Percentiles rank a stretch among this genome's conserved stretches.
Evolutionary conservation across 1,140 invertebrate genomes (phyloP).

Genomic region (Drosophila burlai): DNA sequence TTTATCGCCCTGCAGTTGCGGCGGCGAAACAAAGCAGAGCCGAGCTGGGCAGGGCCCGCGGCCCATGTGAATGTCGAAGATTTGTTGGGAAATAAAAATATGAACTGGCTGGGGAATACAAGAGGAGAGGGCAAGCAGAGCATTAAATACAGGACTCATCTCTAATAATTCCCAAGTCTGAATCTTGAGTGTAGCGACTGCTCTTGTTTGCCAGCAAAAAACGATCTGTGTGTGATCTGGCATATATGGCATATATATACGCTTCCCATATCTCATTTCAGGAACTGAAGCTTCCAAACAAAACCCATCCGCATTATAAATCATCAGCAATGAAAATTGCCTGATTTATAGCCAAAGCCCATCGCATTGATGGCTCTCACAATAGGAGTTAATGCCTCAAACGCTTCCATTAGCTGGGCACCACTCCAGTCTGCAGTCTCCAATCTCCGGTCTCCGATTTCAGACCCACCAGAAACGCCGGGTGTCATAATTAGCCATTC

Average conservation of each 20-base stretch:
- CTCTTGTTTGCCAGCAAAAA: too few species aligned
- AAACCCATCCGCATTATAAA: background rate
- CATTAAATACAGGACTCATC: background rate
- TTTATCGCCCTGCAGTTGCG: slow-evolving; percentile 55
- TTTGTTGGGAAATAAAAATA: slow-evolving; percentile 39
- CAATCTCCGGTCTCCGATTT: slow-evolving; percentile 12
- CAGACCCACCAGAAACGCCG: background rate
- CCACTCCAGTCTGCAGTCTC: background rate
- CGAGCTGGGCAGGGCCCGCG: background rate
- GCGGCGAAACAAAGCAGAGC: slow-evolving; percentile 11
- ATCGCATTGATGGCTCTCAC: slow-evolving; percentile 1
- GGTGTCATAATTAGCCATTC: slow-evolving; percentile 44
- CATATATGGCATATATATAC: background rate
- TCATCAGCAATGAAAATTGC: slow-evolving; percentile 2
- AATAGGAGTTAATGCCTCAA: slow-evolving; percentile 10
- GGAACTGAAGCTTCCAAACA: background rate
- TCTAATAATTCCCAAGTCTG: background rate
- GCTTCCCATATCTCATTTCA: background rate
- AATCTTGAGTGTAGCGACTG: background rate
- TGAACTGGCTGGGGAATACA: background rate
- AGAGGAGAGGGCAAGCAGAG: background rate
- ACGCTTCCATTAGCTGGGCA: slow-evolving; percentile 7
- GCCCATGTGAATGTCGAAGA: slow-evolving; percentile 24
- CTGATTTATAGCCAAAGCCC: slow-evolving; percentile 10
- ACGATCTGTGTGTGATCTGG: background rate